Conservation (phyloP, 2,888 invertebrate genomes). For the Melinaea marsaeus region DNA sequence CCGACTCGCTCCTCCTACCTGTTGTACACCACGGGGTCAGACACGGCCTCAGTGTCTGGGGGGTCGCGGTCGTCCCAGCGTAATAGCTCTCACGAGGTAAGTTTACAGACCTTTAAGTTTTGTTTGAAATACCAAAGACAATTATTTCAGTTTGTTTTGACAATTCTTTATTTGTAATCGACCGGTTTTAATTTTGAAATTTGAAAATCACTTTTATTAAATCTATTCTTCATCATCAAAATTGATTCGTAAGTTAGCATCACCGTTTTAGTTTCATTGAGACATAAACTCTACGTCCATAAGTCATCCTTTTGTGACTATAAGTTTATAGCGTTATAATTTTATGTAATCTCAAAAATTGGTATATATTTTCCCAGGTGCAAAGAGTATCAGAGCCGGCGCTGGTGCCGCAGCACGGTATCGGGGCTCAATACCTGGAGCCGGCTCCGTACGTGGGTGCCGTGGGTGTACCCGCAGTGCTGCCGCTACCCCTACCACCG, state of each 20-base stretch:
- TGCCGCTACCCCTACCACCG: constrained; percentile 45
- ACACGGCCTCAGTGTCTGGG: constrained; percentile 82
- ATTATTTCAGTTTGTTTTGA: no score
- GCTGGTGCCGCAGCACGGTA: constrained; percentile 58
- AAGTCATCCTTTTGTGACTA: no score
- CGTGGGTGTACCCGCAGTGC: constrained; percentile 43
- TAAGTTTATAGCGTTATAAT: background rate
- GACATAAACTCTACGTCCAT: no score
- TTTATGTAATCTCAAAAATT: background rate
- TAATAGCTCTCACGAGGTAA: constrained; percentile 45
- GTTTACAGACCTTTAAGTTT: background rate
- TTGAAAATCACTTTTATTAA: no score
- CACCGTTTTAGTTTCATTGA: no score
- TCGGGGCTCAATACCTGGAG: constrained; percentile 62
- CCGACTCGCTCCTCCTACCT: constrained; percentile 46
- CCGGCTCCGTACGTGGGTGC: constrained; percentile 54
- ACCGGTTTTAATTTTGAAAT: no score
- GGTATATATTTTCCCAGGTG: constrained; percentile 30
- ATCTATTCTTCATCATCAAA: no score
- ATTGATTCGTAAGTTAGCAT: no score
- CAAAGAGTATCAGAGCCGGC: constrained; percentile 38
- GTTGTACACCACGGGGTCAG: constrained; percentile 50
- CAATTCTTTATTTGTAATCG: no score
- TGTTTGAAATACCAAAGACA: background rate
- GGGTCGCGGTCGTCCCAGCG: constrained; percentile 81